A percentile compares a stretch with the other conserved stretches of the same genome.
Conservation (phyloP, 2,797 vertebrate species). For the Alexandromys oeconomus region DNA sequence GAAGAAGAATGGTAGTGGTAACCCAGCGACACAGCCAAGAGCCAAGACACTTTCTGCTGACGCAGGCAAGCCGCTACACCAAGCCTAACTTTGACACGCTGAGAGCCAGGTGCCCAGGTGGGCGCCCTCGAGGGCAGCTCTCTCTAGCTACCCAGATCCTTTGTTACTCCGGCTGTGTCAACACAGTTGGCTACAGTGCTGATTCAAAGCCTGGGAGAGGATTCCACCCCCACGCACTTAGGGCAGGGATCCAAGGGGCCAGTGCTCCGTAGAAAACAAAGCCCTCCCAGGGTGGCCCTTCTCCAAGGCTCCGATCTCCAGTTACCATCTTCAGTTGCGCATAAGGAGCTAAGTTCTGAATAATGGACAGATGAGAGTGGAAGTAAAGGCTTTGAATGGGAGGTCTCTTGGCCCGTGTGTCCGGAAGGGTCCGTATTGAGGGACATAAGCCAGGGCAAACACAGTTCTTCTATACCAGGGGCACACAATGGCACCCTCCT, state of each 20-base stretch:
- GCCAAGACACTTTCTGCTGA: background rate
- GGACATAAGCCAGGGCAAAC: background rate
- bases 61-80: background rate
- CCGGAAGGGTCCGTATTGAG: background rate
- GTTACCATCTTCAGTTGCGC: too few species aligned
- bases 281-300: background rate
- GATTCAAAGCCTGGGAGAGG: background rate
- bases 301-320: background rate
- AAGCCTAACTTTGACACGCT: background rate
- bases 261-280: background rate
- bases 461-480: background rate
- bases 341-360: background rate
- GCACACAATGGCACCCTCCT: accelerated
- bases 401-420: background rate
- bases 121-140: background rate
- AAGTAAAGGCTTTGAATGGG: background rate
- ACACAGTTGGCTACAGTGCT: background rate
- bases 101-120: background rate
- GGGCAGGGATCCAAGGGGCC: background rate
- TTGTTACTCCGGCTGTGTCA: background rate
- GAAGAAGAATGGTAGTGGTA: background rate
- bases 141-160: background rate
- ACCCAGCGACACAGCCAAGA: too few species aligned
- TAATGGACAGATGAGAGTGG: background rate
- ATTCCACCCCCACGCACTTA: background rate